Evolutionary conservation across 2,113 vertebrate genomes (phyloP).

Genomic region (Pontoporia blainvillei): DNA sequence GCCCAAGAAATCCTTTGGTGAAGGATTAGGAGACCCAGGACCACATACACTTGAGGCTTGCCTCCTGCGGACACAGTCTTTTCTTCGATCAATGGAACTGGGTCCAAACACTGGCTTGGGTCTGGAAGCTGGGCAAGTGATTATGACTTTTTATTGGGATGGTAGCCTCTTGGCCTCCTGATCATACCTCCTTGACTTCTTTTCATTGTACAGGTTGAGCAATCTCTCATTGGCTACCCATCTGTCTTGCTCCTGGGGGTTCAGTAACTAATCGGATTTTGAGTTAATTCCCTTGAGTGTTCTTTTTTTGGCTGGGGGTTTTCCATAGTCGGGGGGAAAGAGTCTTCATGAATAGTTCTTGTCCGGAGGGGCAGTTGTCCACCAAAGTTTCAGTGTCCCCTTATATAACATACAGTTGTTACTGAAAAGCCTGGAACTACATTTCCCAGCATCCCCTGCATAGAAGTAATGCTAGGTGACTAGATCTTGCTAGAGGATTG

Average conservation of each 20-base stretch:
- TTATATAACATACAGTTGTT: accelerated
- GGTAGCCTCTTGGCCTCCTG: background rate
- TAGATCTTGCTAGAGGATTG: background rate
- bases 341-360: background rate
- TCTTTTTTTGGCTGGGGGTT: background rate
- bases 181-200: background rate
- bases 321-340: background rate
- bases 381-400: background rate
- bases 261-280: background rate
- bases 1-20: background rate
- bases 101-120: background rate
- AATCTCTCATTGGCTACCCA: background rate
- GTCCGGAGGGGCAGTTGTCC: background rate
- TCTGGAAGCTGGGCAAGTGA: background rate
- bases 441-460: background rate
- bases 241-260: background rate
- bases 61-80: background rate
- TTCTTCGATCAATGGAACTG: background rate
- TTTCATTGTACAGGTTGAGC: background rate
- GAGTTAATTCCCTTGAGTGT: background rate
- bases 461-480: background rate
- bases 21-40: background rate
- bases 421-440: background rate
- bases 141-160: background rate
- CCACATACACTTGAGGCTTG: background rate